Base-by-base conservation (phyloP, 2,888 invertebrate genomes). In the Nomada lathburiana region DNA sequence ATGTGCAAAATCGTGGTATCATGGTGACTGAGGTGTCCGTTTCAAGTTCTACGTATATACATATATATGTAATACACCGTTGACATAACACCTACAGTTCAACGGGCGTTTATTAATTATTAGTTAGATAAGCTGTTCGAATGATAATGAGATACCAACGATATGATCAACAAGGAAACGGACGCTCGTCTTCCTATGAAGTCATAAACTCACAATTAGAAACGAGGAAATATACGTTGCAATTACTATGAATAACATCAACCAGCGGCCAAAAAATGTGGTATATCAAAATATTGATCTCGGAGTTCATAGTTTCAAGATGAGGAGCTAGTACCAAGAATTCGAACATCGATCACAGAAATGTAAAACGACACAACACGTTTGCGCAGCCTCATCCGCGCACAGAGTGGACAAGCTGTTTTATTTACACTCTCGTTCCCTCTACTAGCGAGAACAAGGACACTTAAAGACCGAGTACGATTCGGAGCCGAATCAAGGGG, bases 361-460 rank as follows among this genome's bases (percentile, higher is more conserved):
- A 76, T 29, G 26, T 55, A 44, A 71, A 55, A 67, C 53, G 44
- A 60, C 65, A n/a, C 63, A 13, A 44, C 13, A 23, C 60, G 20
- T 67, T 52, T 55, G 42, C 74, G 59, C 44, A 62, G 44, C 11
- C 59, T 23, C 44, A 20, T 52, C 20, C 44, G 29, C 44, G 69
- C 55, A 62, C 53, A 23, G 62, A 62, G 16, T n/a, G 55, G 50
- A 5, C 47, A 47, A 47, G 44, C 47, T 55, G 36, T 52, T 82
- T 72, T 64, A 82, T 82, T 82, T 71, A 68, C 50, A 53, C 23
- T 2, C 52, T 76, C 20, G 63, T 69, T 71, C 72, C 63, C 75
- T 44, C 67, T 69, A 76, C 82, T 73, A 60, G 60, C 23, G 63
- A 62, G 55, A 79, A 75, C 62, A 4, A 23, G 67, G 53, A 47